Percentiles rank a stretch among this genome's conserved stretches.
These are phyloP conservation scores for Lasioglossum albipes DNA, from an alignment of 1,140 invertebrate species.

Conservation along the genomic window DNA sequence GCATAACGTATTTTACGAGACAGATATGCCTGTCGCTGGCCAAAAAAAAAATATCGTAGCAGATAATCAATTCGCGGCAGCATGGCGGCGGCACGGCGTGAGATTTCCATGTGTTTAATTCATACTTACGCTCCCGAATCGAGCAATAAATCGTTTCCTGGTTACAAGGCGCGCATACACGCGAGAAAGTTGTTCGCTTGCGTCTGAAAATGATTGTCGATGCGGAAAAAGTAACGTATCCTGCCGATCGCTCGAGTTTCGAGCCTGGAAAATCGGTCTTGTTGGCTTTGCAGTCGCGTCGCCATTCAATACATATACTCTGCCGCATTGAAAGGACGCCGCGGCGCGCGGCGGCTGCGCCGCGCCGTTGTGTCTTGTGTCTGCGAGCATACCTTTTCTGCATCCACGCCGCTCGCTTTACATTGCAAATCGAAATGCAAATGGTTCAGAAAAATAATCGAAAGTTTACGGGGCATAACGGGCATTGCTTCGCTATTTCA, in stretches of 20 bases:
- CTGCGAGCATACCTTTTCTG: background rate
- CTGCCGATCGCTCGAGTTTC: constrained; percentile 4
- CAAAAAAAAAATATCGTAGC: background rate
- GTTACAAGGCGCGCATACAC: background rate
- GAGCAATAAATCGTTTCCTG: constrained; percentile 21
- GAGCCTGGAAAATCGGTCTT: background rate
- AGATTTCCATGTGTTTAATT: background rate
- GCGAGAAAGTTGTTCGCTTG: constrained; percentile 1
- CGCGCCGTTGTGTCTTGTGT: no score
- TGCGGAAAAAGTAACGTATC: constrained; percentile 5
- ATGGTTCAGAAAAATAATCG: background rate
- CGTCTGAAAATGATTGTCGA: constrained; percentile 8
- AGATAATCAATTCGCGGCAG: background rate
- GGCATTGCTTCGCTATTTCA: background rate
- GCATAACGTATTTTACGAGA: no score
- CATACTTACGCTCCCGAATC: background rate
- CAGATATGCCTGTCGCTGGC: no score
- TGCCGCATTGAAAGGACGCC: background rate
- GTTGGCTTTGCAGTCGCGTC: background rate
- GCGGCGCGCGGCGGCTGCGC: no score
- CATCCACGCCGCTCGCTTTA: background rate
- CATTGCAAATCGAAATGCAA: constrained; percentile 9
- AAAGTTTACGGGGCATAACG: background rate
- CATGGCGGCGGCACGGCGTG: no score
- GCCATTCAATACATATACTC: background rate